phyloP scores from a whole-genome alignment of 2,888 invertebrate species.

The Ganaspis brasiliensis region DNA sequence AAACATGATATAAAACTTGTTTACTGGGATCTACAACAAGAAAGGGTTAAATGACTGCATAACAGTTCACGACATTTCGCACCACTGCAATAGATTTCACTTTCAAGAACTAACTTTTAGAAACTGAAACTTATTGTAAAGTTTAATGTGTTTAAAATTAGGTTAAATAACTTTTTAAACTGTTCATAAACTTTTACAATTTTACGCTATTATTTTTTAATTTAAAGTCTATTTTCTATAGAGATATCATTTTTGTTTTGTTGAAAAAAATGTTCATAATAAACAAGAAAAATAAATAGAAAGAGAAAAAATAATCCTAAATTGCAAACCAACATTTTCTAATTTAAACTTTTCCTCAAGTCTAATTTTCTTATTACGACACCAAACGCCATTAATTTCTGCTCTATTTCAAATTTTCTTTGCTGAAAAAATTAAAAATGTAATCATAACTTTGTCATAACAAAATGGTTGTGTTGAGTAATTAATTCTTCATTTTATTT shows the following conservation, averaged over 20 bases:
- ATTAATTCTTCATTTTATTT: no score
- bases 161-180: conserved; percentile 11
- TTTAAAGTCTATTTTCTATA: neutral
- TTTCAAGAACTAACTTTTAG: conserved; percentile 17
- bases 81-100: conserved; percentile 31
- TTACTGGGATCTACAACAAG: conserved; percentile 9
- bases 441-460: no score
- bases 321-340: no score
- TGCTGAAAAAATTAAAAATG: no score
- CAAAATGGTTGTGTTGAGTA: no score
- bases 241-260: neutral
- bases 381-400: no score
- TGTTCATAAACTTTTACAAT: conserved; percentile 8
- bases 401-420: no score
- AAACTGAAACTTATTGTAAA: neutral
- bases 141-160: neutral
- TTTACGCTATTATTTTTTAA: neutral
- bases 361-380: no score
- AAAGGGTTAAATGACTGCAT: conserved; percentile 48
- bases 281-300: no score
- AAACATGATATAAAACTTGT: conserved; percentile 7
- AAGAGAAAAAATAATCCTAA: no score
- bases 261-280: no score
- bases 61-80: conserved; percentile 49
- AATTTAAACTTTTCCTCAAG: no score